phyloP scores from a whole-genome alignment of 2,797 vertebrate species.

The Characodon lateralis region DNA sequence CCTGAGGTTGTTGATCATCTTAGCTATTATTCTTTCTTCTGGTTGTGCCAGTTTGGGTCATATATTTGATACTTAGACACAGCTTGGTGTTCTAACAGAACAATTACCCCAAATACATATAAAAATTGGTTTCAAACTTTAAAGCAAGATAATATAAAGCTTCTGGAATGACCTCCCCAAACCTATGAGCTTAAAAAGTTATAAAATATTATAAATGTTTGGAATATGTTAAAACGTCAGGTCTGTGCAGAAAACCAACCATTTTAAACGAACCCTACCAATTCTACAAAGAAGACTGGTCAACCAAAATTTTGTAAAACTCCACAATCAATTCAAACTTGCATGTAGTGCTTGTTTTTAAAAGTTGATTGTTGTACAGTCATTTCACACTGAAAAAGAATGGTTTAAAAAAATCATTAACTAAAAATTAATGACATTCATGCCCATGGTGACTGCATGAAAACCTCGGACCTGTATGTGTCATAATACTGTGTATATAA shows the following conservation, averaged over 20 bases:
- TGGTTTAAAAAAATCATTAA: neutral
- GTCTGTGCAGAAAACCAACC: neutral
- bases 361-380: neutral
- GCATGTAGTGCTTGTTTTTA: neutral
- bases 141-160: neutral
- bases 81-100: neutral
- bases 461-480: conserved; percentile 15
- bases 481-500: conserved; percentile 58
- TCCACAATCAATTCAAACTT: neutral
- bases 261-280: neutral
- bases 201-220: neutral
- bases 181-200: neutral
- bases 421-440: neutral
- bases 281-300: neutral
- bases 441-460: neutral
- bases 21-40: neutral
- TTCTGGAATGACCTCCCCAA: neutral
- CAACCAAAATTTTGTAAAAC: neutral
- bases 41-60: neutral
- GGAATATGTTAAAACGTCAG: neutral
- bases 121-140: neutral
- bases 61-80: neutral
- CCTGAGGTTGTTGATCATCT: neutral
- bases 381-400: neutral
- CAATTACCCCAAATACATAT: neutral